Conservation (phyloP, 2,797 vertebrate genomes). For the Sitta carolinensis region DNA sequence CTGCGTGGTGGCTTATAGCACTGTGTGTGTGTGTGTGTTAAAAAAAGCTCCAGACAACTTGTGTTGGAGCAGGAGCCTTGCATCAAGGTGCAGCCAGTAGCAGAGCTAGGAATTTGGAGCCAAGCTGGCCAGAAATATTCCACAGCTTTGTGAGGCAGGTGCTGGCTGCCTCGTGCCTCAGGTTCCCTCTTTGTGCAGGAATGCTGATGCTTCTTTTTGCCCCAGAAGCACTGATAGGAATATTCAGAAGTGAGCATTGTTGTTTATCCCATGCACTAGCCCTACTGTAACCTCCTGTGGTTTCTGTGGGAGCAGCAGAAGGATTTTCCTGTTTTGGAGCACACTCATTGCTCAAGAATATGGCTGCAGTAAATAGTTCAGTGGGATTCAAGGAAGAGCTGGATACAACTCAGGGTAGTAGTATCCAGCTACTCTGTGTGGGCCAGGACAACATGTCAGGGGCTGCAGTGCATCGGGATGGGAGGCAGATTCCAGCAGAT, state of each 20-base stretch:
- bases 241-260: not conserved
- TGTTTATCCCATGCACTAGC: not conserved
- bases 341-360: conserved; percentile 25
- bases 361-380: not conserved
- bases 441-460: not conserved
- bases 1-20: not conserved
- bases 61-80: not conserved
- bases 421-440: not conserved
- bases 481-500: not conserved
- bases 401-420: not conserved
- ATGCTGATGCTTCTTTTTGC: not conserved
- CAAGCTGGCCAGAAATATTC: not conserved
- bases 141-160: not conserved
- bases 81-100: not conserved
- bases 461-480: not conserved
- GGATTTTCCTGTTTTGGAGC: conserved; percentile 52
- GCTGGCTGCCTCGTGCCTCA: not conserved
- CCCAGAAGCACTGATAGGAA: not conserved
- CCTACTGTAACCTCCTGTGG: conserved; percentile 16
- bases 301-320: conserved; percentile 42
- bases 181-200: not conserved
- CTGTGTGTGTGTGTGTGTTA: not conserved
- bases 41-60: not conserved
- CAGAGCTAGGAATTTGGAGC: not conserved
- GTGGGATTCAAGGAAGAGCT: not conserved